Base-by-base conservation (phyloP, 1,140 invertebrate genomes). In the Euschistus heros region DNA sequence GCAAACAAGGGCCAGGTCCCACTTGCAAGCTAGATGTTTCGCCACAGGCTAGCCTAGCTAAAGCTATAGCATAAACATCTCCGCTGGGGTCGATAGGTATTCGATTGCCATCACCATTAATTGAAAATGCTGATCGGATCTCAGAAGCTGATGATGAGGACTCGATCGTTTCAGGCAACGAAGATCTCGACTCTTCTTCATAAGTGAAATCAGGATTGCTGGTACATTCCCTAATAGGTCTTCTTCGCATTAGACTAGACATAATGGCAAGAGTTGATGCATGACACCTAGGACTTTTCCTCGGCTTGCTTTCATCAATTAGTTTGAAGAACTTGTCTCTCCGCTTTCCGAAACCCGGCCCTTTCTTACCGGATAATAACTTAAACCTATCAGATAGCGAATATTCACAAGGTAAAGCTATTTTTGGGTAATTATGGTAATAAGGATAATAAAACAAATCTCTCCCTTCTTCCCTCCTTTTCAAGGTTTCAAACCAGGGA, bases 221-320 rank as follows among this genome's bases (percentile, higher is more conserved):
- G 2, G 55, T 59, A 44, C 62, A 61, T n/a, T 65, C 62, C 18
- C 59, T 44, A 8, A 44, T 61, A 30, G 62, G 54, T 18, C 66
- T 44, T 10, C 69, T 61, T 10, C 62, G 59, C 46, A 63, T 24
- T 79, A 86, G 73, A 60, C 82, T 83, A 63, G 85, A 86, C 66
- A 92, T 82, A 64, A 91, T 88, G 0, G 89, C 89, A 42, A 91
- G 73, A 0, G 89, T 92, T 0, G 88, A 90, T 0, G 89, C 88
- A 71, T 92, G 89, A 73, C 90, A 89, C 30, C 89, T 76, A 0
- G 89, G 89, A 3, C 88, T 90, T 71, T 91, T 91, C n/a, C 89
- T 76, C 0, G 88, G 86, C 66, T 84, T 85, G 14, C 54, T 15
- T 67, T 80, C 76, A 62, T 83, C 78, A 2, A 74, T 65, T 8